Conservation (phyloP, 2,888 invertebrate genomes). For the Pocota personata region DNA sequence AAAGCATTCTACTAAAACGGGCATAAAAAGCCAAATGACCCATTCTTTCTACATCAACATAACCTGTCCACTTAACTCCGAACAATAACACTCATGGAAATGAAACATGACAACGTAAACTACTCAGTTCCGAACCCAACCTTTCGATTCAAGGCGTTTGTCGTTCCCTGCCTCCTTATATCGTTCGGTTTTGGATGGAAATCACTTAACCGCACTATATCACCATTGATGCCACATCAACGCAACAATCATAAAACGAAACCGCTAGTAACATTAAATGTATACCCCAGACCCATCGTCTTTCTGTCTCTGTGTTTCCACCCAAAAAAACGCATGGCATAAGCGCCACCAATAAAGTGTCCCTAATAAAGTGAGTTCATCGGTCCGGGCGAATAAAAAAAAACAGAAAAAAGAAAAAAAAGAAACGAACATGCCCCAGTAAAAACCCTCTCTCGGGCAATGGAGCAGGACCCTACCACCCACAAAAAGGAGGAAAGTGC, state of each 20-base stretch:
- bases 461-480: slow-evolving; percentile 34
- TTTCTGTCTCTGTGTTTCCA: neutral
- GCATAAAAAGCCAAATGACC: slow-evolving; percentile 62
- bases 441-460: slow-evolving; percentile 28
- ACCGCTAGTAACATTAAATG: slow-evolving; percentile 68
- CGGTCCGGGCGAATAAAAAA: neutral
- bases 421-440: neutral
- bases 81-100: slow-evolving; percentile 68
- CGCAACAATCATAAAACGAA: slow-evolving; percentile 72
- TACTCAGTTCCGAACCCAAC: slow-evolving; percentile 42
- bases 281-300: neutral
- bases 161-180: neutral
- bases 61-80: slow-evolving; percentile 71
- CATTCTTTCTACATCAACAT: slow-evolving; percentile 63
- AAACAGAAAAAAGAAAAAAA: too few species aligned
- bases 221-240: slow-evolving; percentile 72
- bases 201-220: slow-evolving; percentile 72
- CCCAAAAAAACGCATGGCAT: slow-evolving; percentile 32
- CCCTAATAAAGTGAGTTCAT: slow-evolving; percentile 68
- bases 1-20: slow-evolving; percentile 63
- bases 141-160: slow-evolving; percentile 32
- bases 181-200: slow-evolving; percentile 36
- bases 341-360: slow-evolving; percentile 65
- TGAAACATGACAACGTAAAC: slow-evolving; percentile 72
- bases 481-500: slow-evolving; percentile 32